Conservation (phyloP, 2,888 invertebrate genomes). For the Flexamia atlantica region DNA sequence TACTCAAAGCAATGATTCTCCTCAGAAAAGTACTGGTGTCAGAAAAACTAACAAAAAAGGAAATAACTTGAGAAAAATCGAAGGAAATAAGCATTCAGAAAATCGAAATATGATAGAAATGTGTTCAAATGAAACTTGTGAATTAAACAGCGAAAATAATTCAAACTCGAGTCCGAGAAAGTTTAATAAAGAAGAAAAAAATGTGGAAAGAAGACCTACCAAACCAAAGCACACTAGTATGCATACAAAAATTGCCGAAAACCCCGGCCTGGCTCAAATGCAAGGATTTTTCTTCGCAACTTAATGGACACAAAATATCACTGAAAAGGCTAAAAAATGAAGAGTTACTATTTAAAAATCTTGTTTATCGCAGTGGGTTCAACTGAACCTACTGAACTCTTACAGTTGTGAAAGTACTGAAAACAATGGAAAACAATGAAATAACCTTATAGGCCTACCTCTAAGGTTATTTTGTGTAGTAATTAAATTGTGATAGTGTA, state of each 20-base stretch:
- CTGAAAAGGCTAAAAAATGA: too few relatives aligned
- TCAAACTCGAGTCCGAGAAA: neutral
- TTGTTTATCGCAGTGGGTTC: too few relatives aligned
- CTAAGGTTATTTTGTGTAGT: too few relatives aligned
- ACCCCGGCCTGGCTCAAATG: neutral
- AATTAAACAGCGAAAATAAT: neutral
- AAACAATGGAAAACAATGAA: too few relatives aligned
- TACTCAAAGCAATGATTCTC: neutral
- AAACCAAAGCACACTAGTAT: neutral
- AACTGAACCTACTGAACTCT: too few relatives aligned
- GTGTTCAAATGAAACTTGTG: neutral
- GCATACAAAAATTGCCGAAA: neutral
- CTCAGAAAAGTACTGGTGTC: neutral
- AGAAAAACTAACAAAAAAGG: neutral
- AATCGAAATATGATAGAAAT: neutral
- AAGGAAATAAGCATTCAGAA: neutral
- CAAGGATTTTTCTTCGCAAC: neutral
- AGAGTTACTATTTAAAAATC: too few relatives aligned
- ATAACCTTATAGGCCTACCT: too few relatives aligned
- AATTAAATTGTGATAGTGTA: too few relatives aligned
- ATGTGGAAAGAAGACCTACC: neutral
- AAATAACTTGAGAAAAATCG: neutral
- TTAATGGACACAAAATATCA: neutral
- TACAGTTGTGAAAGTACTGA: too few relatives aligned
- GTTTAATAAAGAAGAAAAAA: neutral